Evolutionary conservation across 2,888 invertebrate genomes (phyloP).

Genomic region (Plemyria rubiginata): DNA sequence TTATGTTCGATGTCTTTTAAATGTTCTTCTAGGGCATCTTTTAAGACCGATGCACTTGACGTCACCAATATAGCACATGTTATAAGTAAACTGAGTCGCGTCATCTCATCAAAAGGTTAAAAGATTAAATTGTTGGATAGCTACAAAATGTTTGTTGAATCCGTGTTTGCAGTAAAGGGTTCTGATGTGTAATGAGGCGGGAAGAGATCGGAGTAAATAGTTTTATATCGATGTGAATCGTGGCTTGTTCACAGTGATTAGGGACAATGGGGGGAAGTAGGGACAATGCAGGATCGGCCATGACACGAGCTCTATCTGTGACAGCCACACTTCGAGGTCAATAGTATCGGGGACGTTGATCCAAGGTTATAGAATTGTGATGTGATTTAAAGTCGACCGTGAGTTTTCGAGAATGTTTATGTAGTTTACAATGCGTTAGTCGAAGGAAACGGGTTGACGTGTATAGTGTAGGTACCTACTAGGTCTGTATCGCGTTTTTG

Average conservation of each 20-base stretch:
- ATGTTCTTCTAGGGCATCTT: conserved; percentile 79
- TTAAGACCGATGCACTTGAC: conserved; percentile 65
- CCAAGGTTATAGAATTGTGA: conserved; percentile 55
- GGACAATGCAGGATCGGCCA: conserved; percentile 60
- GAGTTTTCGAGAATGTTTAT: background rate
- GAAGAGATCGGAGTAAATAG: conserved; percentile 60
- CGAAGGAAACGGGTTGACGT: background rate
- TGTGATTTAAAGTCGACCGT: conserved; percentile 14
- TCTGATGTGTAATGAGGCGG: conserved; percentile 61
- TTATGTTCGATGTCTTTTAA: conserved; percentile 74
- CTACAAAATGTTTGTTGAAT: background rate
- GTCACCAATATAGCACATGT: conserved; percentile 61
- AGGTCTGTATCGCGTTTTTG: background rate
- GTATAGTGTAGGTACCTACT: no score
- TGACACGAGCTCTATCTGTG: conserved; percentile 57
- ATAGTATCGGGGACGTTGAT: conserved; percentile 63
- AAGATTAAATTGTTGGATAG: background rate
- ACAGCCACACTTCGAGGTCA: conserved; percentile 63
- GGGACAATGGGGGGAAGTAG: conserved; percentile 82
- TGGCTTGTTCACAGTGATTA: conserved; percentile 74
- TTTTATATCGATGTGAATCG: conserved; percentile 76
- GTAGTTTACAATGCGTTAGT: background rate
- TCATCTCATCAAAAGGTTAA: conserved; percentile 63
- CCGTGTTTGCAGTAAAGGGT: conserved; percentile 53
- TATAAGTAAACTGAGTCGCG: conserved; percentile 54